phyloP scores from a whole-genome alignment of 2,113 vertebrate species.

The Phyllopteryx taeniolatus region DNA sequence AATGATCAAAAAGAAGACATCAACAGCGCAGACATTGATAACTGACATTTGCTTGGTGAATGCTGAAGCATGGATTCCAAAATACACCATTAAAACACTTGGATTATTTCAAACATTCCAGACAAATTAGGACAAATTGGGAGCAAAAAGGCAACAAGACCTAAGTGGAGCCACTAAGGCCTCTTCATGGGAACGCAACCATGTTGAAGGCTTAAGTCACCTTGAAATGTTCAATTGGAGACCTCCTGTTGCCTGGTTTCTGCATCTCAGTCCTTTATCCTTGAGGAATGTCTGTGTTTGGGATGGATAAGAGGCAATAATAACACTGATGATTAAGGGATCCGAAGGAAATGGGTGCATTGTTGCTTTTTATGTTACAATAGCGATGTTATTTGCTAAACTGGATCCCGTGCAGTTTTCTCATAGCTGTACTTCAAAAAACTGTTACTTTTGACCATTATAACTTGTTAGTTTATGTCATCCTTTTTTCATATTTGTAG shows the following conservation, averaged over 20 bases:
- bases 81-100: neutral
- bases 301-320: constrained; percentile 33
- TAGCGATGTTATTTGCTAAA: neutral
- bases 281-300: constrained; percentile 48
- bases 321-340: constrained; percentile 29
- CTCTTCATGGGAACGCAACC: constrained; percentile 47
- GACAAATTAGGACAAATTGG: neutral
- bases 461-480: neutral
- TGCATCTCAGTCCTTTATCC: constrained; percentile 30
- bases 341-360: constrained; percentile 3
- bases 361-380: constrained; percentile 19
- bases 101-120: neutral
- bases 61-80: neutral
- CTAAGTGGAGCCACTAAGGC: constrained; percentile 11
- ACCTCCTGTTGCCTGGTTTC: constrained; percentile 47
- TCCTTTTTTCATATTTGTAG: neutral
- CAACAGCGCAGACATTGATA: neutral
- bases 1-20: neutral
- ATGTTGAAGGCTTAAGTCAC: constrained; percentile 47
- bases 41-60: neutral
- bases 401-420: neutral
- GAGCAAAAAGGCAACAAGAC: neutral
- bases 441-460: neutral
- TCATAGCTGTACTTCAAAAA: neutral
- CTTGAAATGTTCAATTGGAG: constrained; percentile 62